Base-by-base conservation (phyloP, 2,113 vertebrate genomes). In the Acrocephalus kingi region DNA sequence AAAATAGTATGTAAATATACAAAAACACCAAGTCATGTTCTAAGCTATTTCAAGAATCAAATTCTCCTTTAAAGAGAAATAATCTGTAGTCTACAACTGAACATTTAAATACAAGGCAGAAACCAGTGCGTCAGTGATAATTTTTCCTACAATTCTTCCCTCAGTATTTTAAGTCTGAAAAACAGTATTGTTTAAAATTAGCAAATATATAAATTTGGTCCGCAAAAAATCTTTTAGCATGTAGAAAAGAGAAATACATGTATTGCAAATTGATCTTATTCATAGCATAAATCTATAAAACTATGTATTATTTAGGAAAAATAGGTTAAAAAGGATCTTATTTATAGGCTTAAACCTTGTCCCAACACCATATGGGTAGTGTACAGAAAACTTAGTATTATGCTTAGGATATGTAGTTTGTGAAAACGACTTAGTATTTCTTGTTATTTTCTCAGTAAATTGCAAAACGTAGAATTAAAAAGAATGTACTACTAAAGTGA, bases 271-370 rank as follows among this genome's bases (percentile, higher is more conserved):
- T 79, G 97, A 98, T 96, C 96, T 97, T 96, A 94, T 76, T 97
- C 79, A 76, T 93, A 86, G 87, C 93, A 95, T 96, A 95, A 84
- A 97, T 98, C 69, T 95, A 96, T 97, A 97, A 98, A 98, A 97
- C 94, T 96, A 97, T 96, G 98, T 97, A 97, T 97, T 98, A 85
- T 98, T 97, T 98, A 98, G 97, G 98, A 97, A 97, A 97, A 97
- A 96, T 97, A 98, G 97, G 96, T 98, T 98, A 99, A 98, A 98
- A 98, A 97, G 91, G 89, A 95, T 97, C 89, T 96, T 78, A 97
- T 98, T 98, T 98, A 98, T 98, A 99, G 98, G 98, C 97, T 98
- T 97, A 98, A 98, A 98, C 97, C 97, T 97, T 97, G 96, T 98
- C 93, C 93, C 96, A 96, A 85, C 93, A 94, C 97, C 97, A 49